These are phyloP conservation scores for Cerastis rubricosa DNA, from an alignment of 2,888 invertebrate species.

Conservation along the genomic window DNA sequence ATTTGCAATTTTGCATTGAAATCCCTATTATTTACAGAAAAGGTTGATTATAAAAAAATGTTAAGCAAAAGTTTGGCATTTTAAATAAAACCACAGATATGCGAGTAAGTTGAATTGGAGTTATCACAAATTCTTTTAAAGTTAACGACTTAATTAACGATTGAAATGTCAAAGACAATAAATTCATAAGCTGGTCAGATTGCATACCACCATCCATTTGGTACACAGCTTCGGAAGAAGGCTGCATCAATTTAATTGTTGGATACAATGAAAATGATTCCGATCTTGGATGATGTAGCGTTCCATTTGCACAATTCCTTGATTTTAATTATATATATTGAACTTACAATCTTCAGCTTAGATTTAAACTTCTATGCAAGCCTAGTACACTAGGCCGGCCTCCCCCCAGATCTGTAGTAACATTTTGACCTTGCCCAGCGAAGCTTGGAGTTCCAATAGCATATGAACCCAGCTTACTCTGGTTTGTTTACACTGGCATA, in stretches of 20 bases:
- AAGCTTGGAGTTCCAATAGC: too few species aligned
- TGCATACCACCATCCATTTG: conserved; percentile 19
- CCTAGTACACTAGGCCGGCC: too few species aligned
- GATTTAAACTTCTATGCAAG: conserved; percentile 37
- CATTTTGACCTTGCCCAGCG: too few species aligned
- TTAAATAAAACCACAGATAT: too few species aligned
- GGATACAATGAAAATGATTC: conserved; percentile 47
- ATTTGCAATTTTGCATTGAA: not conserved
- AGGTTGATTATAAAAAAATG: too few species aligned
- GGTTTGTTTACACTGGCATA: too few species aligned
- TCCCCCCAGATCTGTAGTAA: too few species aligned
- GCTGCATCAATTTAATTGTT: conserved; percentile 8
- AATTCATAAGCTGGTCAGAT: not conserved
- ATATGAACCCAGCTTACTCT: too few species aligned
- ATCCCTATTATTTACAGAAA: not conserved
- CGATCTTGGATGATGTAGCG: conserved; percentile 43
- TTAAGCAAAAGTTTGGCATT: too few species aligned
- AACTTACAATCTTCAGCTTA: conserved; percentile 21
- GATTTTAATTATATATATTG: conserved; percentile 43
- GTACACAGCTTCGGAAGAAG: conserved; percentile 27
- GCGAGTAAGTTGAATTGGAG: too few species aligned
- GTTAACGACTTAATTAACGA: not conserved
- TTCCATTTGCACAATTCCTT: conserved; percentile 43
- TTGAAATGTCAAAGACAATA: not conserved
- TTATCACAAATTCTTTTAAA: too few species aligned